Percentiles rank a stretch among this genome's conserved stretches.
Conservation (phyloP, 2,113 vertebrate species). For the Mola mola region DNA sequence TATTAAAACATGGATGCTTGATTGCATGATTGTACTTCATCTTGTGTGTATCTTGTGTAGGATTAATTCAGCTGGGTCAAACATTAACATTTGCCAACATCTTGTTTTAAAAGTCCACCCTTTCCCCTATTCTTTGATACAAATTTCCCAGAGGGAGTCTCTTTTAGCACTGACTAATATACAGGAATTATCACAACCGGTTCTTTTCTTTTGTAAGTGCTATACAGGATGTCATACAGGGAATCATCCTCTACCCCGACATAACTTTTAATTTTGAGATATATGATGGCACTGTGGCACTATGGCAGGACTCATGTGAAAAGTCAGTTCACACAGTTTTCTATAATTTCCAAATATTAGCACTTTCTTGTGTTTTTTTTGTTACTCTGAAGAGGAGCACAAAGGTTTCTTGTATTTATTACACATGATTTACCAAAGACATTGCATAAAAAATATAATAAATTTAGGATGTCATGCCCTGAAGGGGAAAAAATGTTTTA, state of each 20-base stretch:
- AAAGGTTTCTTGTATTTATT: no score
- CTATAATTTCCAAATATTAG: conserved; percentile 17
- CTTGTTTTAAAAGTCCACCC: conserved; percentile 14
- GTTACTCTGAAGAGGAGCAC: background rate
- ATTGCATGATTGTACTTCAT: background rate
- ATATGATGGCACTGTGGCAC: no score
- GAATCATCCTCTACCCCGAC: background rate
- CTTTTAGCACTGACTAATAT: conserved; percentile 43
- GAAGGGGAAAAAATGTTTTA: conserved; percentile 2
- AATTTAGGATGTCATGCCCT: no score
- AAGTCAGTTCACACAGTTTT: no score
- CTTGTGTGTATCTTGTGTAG: no score
- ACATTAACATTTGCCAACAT: background rate
- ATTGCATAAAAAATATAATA: conserved; percentile 49
- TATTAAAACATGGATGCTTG: no score
- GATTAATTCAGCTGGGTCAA: background rate
- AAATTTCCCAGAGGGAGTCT: conserved; percentile 47
- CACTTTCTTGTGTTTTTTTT: conserved; percentile 42
- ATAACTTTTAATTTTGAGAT: background rate
- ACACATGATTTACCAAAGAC: conserved; percentile 17
- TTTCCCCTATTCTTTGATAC: conserved; percentile 45
- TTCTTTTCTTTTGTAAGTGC: conserved; percentile 7
- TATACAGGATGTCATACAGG: conserved; percentile 14
- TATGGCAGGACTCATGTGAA: background rate
- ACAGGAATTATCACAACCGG: conserved; percentile 46